Conservation (phyloP, 1,140 invertebrate species). For the Reticulitermes speratus region DNA sequence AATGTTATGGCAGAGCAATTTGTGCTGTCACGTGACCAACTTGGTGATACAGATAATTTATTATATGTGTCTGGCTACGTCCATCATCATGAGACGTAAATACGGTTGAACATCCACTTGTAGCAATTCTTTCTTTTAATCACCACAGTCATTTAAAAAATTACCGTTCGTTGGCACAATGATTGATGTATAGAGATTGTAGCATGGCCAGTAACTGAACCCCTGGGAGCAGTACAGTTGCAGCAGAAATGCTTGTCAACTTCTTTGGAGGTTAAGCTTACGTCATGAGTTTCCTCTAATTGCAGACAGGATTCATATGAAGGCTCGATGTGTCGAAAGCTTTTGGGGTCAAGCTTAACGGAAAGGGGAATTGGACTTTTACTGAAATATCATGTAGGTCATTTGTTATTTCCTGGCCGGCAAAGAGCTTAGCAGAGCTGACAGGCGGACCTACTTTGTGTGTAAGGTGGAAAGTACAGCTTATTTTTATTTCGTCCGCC, state of each 20-base stretch:
- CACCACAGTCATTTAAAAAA: conserved; percentile 7
- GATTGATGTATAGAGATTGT: not conserved
- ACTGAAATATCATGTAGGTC: too few relatives aligned
- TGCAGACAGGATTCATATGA: too few relatives aligned
- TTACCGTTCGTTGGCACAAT: not conserved
- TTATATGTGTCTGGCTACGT: not conserved
- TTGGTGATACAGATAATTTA: not conserved
- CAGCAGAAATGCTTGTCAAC: not conserved
- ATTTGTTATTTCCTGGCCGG: too few relatives aligned
- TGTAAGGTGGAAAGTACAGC: too few relatives aligned
- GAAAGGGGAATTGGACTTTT: too few relatives aligned
- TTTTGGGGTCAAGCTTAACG: too few relatives aligned
- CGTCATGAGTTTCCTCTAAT: too few relatives aligned
- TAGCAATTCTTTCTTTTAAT: conserved; percentile 15
- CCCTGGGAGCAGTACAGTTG: not conserved
- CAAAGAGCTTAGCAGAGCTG: too few relatives aligned
- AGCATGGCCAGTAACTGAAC: not conserved
- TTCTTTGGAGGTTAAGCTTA: not conserved
- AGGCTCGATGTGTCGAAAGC: too few relatives aligned
- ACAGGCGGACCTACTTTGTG: too few relatives aligned
- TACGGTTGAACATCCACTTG: not conserved
- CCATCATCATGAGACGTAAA: not conserved
- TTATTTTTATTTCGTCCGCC: too few relatives aligned
- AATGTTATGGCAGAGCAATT: not conserved
- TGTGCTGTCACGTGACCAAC: not conserved